These are phyloP conservation scores for Enteromius thamalakanensis DNA, from an alignment of 2,797 vertebrate genomes.

Conservation along the genomic window DNA sequence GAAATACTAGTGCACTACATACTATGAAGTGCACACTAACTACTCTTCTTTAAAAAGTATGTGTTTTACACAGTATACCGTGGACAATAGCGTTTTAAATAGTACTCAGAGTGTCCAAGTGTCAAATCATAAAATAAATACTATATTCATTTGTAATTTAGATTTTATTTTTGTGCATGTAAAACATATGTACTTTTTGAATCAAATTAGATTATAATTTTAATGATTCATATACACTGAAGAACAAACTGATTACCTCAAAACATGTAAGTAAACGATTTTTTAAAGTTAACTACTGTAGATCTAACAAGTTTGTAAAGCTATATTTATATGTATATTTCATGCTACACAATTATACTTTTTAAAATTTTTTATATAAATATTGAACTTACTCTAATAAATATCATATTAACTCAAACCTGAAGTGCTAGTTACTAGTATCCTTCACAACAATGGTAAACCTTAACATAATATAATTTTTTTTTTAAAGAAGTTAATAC, in stretches of 20 bases:
- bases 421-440: too few relatives aligned
- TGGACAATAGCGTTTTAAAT: not conserved
- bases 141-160: not conserved
- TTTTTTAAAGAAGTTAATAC: too few relatives aligned
- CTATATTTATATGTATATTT: too few relatives aligned
- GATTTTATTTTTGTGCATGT: not conserved
- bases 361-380: too few relatives aligned
- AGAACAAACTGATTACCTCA: not conserved
- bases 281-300: not conserved
- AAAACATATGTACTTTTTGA: not conserved
- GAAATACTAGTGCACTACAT: not conserved
- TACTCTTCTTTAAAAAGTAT: not conserved
- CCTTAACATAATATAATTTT: too few relatives aligned
- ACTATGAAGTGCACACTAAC: not conserved
- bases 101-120: not conserved
- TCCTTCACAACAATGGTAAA: too few relatives aligned
- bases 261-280: not conserved
- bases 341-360: too few relatives aligned
- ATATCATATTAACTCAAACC: too few relatives aligned
- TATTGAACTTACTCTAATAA: too few relatives aligned
- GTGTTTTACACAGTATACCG: not conserved
- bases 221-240: not conserved
- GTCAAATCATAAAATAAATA: not conserved
- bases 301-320: not conserved
- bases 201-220: not conserved